Evolutionary conservation across 1,140 invertebrate species (phyloP), one percentile per base, ranked within the genome.

Genomic region (Sarcophaga bullata): DNA sequence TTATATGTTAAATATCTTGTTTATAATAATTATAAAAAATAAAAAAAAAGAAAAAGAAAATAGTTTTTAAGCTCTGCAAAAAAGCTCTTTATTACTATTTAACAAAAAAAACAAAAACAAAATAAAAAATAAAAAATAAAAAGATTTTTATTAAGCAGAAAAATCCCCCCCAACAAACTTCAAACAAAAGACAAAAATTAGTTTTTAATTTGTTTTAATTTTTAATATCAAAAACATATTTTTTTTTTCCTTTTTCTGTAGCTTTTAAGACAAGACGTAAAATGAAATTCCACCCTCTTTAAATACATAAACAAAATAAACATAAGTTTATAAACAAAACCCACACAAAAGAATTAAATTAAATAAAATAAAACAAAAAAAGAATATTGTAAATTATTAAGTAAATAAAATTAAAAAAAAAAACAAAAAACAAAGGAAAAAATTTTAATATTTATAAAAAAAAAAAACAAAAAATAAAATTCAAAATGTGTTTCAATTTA

Each of bases 131-230:
- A n/a, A n/a, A n/a, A n/a, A n/a, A n/a, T n/a, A 68, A 25, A 68
- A 8, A 68, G 54, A 15, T 58, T 58, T 13, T 13, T 15, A 58
- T 58, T 19, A 68, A 68, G 62, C 19, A 25, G 25, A 37, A 37
- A 37, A 37, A 2, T 4, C 25, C 25, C 25, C 25, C 25, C 25
- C 25, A 1, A 68, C 54, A 58, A n/a, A 7, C 15, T 13, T n/a
- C 19, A 25, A 68, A 68, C 3, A 68, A 68, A 68, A 68, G 62
- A 68, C 62, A 68, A 68, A 68, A 68, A 68, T 68, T 68, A 68
- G 62, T 68, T 4, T 68, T 25, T 68, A 68, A 68, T 68, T 68
- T 68, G 62, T 68, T 68, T 37, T 37, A 37, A 37, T 37, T 37
- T 68, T 68, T 68, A 68, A 68, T 37, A 37, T 37, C 1, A 37